phyloP scores from a whole-genome alignment of 2,888 invertebrate species.

The Sceliomorpha sp. region DNA sequence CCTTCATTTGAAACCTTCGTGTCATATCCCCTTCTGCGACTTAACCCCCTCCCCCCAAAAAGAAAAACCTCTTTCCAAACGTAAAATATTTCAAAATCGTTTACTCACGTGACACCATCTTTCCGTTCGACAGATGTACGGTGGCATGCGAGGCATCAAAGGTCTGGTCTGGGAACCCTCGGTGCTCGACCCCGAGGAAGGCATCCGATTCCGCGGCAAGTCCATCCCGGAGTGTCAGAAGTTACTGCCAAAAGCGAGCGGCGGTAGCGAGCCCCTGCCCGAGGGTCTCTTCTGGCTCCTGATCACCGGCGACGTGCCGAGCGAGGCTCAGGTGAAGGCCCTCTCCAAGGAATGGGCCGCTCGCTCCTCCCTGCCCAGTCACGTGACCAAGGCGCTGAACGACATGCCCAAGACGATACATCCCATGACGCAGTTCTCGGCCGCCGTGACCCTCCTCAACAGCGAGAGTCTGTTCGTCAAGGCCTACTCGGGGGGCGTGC shows the following conservation, averaged over 20 bases:
- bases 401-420: slow-evolving; percentile 94
- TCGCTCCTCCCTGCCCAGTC: slow-evolving; percentile 88
- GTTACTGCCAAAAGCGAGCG: slow-evolving; percentile 89
- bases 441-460: slow-evolving; percentile 94
- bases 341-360: slow-evolving; percentile 84
- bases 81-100: no score
- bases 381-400: slow-evolving; percentile 96
- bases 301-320: slow-evolving; percentile 93
- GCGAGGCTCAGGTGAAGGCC: slow-evolving; percentile 86
- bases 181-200: slow-evolving; percentile 96
- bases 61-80: no score
- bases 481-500: slow-evolving; percentile 93
- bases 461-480: slow-evolving; percentile 95
- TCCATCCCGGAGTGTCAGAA: slow-evolving; percentile 97
- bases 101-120: no score
- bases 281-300: slow-evolving; percentile 97
- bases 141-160: slow-evolving; percentile 98
- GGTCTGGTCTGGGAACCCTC: slow-evolving; percentile 97
- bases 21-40: no score
- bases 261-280: slow-evolving; percentile 92
- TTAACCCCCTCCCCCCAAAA: no score
- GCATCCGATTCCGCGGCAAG: slow-evolving; percentile 95
- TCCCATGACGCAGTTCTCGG: slow-evolving; percentile 97
- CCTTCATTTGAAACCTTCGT: no score
- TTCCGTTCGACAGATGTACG: no score